These are phyloP conservation scores for Eutolmus rufibarbis DNA, from an alignment of 2,888 invertebrate genomes.

Conservation along the genomic window DNA sequence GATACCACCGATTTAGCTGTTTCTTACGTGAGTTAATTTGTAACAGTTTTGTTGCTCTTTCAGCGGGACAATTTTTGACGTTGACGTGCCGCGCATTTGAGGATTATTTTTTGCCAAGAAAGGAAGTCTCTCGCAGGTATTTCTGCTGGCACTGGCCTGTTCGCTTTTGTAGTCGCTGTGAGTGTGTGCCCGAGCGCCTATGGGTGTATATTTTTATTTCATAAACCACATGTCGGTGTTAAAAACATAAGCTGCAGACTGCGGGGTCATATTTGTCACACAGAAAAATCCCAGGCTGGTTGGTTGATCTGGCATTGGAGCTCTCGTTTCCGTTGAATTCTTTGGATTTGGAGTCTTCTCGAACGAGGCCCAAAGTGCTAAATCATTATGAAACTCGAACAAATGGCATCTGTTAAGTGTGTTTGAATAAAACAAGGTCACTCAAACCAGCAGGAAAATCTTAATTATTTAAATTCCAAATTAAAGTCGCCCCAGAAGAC, in stretches of 20 bases:
- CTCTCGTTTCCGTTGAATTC: neutral
- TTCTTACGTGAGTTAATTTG: slow-evolving; percentile 36
- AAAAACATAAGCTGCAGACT: slow-evolving; percentile 23
- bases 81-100: neutral
- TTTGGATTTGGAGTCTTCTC: neutral
- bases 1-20: slow-evolving; percentile 8
- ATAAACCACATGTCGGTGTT: slow-evolving; percentile 39
- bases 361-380: neutral
- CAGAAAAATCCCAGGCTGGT: neutral
- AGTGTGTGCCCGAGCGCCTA: neutral
- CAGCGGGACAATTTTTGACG: neutral
- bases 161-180: neutral
- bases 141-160: neutral
- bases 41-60: slow-evolving; percentile 14
- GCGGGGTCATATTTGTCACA: slow-evolving; percentile 29
- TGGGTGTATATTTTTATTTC: slow-evolving; percentile 38
- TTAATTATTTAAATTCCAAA: slow-evolving; percentile 29
- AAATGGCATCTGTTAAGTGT: neutral
- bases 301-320: neutral
- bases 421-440: slow-evolving; percentile 32
- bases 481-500: neutral
- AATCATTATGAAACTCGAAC: slow-evolving; percentile 18
- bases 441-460: slow-evolving; percentile 8
- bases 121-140: neutral
- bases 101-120: neutral